Base-by-base conservation (phyloP, 1,140 invertebrate species). In the Drosophila novamexicana region DNA sequence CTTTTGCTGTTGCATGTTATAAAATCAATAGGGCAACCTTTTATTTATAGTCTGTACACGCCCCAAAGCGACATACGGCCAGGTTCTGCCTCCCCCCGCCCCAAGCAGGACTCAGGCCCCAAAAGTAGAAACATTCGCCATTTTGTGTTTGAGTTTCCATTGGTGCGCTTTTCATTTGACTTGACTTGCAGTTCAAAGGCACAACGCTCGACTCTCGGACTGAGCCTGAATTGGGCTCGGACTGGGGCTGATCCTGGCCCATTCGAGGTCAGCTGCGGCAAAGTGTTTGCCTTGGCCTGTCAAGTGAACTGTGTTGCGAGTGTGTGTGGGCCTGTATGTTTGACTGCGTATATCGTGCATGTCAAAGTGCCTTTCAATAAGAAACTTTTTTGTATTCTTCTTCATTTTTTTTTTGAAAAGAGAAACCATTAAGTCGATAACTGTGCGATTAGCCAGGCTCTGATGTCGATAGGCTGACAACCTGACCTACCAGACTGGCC, bases 381-480 rank as follows among this genome's bases (percentile, higher is more conserved):
- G 58, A 72, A 76, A 70, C 14, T 40, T 32, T 40, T n/a, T 44
- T 32, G 37, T 32, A 14, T 56, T 39, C 10, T 40, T 54, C 47
- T 40, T 7, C 32, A 22, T 62, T 56, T 39, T 37, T 34, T 62
- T 52, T 62, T 50, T 54, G 49, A 68, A 77, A 56, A 64, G 49
- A 71, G 79, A 86, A 86, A 82, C 75, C 82, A 88, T 88, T 88
- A 86, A 88, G 83, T 86, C 83, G 79, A 79, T 86, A 86, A 86
- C 82, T 77, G 79, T 78, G 83, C 82, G 82, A 86, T 86, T 86
- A 86, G 82, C 86, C 78, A 83, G 82, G 82, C 79, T 88, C 75
- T 82, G 76, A 79, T 88, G 82, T 88, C 68, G 68, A 81, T 76
- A 88, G 83, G 62, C 76, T 65, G 65, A 34, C 53, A 75, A 64